Conservation (phyloP, 2,888 invertebrate genomes). For the Tetranychus piercei region DNA sequence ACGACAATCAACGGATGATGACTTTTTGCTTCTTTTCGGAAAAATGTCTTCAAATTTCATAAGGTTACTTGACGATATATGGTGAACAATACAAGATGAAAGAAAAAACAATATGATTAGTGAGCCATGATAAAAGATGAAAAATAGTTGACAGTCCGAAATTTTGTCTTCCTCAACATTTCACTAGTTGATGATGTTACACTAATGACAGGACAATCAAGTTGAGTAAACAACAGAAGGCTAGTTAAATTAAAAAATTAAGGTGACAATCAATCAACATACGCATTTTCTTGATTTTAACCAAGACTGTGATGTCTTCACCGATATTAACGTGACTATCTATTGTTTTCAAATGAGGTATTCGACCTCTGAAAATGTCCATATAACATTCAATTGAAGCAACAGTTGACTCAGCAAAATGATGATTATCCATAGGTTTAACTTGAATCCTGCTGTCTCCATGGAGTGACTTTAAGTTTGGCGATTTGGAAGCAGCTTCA, state of each 20-base stretch:
- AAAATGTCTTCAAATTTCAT: not conserved
- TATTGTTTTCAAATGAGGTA: constrained; percentile 25
- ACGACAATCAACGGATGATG: too few relatives aligned
- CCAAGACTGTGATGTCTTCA: constrained; percentile 29
- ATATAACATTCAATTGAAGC: constrained; percentile 26
- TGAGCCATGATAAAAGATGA: not conserved
- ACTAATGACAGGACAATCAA: too few relatives aligned
- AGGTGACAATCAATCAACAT: constrained; percentile 21
- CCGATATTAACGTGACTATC: constrained; percentile 27
- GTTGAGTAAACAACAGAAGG: too few relatives aligned
- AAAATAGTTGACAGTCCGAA: not conserved
- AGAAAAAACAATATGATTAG: not conserved
- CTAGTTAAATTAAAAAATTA: not conserved
- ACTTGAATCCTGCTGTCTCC: constrained; percentile 8
- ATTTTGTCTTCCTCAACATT: not conserved
- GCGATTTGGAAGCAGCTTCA: constrained; percentile 5
- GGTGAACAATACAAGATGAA: not conserved
- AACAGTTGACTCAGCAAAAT: constrained; percentile 13
- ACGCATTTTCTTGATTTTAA: constrained; percentile 36
- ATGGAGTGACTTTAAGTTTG: constrained; percentile 12
- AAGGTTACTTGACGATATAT: not conserved
- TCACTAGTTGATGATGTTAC: not conserved
- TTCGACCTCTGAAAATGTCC: constrained; percentile 28
- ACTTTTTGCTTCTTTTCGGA: not conserved
- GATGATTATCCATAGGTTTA: constrained; percentile 15